Evolutionary conservation across 2,888 invertebrate genomes (phyloP), one percentile per base, ranked within the genome.

Genomic region (Mactromeris polynyma): DNA sequence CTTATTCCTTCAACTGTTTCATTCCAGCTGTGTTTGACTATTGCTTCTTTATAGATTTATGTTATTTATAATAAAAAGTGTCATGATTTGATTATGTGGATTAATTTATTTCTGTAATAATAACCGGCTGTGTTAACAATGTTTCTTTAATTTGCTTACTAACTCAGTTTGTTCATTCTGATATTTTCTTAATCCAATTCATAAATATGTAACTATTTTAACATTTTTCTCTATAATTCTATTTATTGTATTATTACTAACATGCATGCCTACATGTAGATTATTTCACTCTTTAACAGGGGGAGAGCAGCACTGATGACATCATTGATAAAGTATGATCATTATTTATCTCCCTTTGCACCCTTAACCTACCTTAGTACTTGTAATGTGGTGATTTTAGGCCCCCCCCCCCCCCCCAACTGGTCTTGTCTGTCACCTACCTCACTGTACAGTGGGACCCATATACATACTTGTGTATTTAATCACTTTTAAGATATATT

Each of bases 221-320:
- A 40, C 40, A 40, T 4, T 17, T 46, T 46, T 46, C 3, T 46
- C 11, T 46, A 46, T 46, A 46, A 4, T 46, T n/a, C 14, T 4
- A 17, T 4, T 33, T 69, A 33, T 46, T 64, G 58, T 40, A 46
- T 46, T 46, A 26, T 26, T 26, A 85, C 85, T 82, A 86, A 86
- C 86, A 19, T 4, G 86, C 86, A 82, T 86, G 86, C 36, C 21
- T 14, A 31, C 69, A 79, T 58, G 26, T 83, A 78, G 33, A 85
- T 42, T 81, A 26, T 73, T 79, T 46, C 54, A 85, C 82, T 85
- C 83, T 58, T 90, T 81, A 80, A 89, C 91, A 92, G 92, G 91
- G 92, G 85, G 91, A 90, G 90, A 93, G 92, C 92, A 93, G 91
- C 79, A 93, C 92, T 26, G 90, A 92, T 90, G 91, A 93, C 90